Conservation (phyloP, 2,113 vertebrate genomes). For the Clarias magur region DNA sequence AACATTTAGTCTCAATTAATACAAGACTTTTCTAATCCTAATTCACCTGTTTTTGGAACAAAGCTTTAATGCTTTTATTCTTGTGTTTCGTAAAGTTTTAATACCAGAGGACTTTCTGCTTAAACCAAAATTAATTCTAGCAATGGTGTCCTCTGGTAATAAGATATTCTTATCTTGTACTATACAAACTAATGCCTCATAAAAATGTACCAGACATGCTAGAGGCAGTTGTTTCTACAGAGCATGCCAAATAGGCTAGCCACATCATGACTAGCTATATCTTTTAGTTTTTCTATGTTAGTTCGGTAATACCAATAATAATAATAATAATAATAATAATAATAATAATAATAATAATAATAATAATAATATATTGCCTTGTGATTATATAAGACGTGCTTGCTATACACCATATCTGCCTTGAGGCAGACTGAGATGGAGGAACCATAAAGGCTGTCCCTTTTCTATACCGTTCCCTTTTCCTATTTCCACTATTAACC, state of each 20-base stretch:
- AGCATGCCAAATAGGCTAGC: slow-evolving; percentile 6
- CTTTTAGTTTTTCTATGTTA: slow-evolving; percentile 39
- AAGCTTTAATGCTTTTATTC: slow-evolving; percentile 52
- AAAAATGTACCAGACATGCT: slow-evolving; percentile 52
- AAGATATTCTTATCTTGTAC: slow-evolving; percentile 41
- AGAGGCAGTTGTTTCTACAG: slow-evolving; percentile 2
- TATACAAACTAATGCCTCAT: slow-evolving; percentile 15
- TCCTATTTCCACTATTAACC: slow-evolving; percentile 19
- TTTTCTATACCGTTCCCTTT: slow-evolving; percentile 21
- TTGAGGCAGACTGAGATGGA: slow-evolving; percentile 54
- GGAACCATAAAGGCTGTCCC: slow-evolving; percentile 47
- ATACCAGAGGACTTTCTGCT: slow-evolving; percentile 55
- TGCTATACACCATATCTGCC: slow-evolving; percentile 54
- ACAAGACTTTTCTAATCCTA: neutral
- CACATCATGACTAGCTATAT: neutral
- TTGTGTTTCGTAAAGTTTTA: slow-evolving; percentile 52
- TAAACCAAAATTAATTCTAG: slow-evolving; percentile 69
- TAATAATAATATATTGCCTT: slow-evolving; percentile 61
- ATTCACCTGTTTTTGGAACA: slow-evolving; percentile 49
- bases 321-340: slow-evolving; percentile 55
- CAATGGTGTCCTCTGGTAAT: slow-evolving; percentile 51
- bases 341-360: slow-evolving; percentile 48
- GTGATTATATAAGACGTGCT: slow-evolving; percentile 51
- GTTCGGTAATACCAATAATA: slow-evolving; percentile 51
- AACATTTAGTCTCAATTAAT: neutral